phyloP scores from a whole-genome alignment of 2,113 vertebrate species.

The Struthidea cinerea region DNA sequence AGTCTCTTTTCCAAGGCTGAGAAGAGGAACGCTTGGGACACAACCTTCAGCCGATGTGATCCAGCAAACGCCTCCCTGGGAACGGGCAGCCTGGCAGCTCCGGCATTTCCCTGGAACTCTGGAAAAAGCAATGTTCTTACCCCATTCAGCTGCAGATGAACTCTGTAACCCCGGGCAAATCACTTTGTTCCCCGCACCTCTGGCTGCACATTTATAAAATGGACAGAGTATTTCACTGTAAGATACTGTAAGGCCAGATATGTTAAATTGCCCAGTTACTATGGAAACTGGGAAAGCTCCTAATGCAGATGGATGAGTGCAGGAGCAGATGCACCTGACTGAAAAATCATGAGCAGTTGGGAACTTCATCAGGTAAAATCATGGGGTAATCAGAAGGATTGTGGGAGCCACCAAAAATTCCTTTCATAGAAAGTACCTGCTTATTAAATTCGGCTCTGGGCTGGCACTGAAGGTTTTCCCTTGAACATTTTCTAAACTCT shows the following conservation, averaged over 20 bases:
- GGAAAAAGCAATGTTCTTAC: background rate
- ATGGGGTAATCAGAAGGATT: background rate
- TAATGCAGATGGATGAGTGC: conserved; percentile 37
- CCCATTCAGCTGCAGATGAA: conserved; percentile 11
- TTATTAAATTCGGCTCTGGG: background rate
- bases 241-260: background rate
- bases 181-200: background rate
- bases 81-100: conserved; percentile 11
- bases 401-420: background rate
- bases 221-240: background rate
- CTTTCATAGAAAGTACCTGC: background rate
- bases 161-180: background rate
- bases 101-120: background rate
- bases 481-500: background rate
- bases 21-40: conserved; percentile 46
- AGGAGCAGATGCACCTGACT: background rate
- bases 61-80: conserved; percentile 9
- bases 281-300: conserved; percentile 29
- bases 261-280: background rate
- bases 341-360: background rate
- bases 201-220: background rate
- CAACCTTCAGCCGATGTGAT: conserved; percentile 21
- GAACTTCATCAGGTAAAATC: conserved; percentile 8
- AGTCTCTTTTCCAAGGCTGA: conserved; percentile 9
- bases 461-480: background rate